Conservation (phyloP, 2,797 vertebrate species). For the Darevskia mixta region DNA sequence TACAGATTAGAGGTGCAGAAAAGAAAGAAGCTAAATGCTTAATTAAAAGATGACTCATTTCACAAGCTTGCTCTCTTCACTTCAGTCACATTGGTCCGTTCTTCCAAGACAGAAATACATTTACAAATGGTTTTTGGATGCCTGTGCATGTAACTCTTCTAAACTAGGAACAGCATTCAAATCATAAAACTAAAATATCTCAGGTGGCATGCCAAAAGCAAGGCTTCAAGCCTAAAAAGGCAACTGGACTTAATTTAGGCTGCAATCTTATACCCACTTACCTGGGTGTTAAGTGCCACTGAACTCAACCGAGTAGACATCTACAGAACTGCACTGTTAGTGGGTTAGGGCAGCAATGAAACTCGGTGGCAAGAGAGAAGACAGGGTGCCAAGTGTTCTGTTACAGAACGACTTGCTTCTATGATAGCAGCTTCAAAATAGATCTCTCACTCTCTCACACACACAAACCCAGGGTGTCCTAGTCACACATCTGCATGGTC, state of each 20-base stretch:
- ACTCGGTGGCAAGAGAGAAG: background rate
- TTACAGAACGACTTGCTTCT: background rate
- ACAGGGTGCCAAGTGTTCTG: background rate
- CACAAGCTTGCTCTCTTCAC: background rate
- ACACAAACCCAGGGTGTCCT: background rate
- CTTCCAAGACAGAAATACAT: constrained; percentile 22
- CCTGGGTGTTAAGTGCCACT: background rate
- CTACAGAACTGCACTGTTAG: background rate
- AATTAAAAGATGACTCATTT: constrained; percentile 32
- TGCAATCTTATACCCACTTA: constrained; percentile 16
- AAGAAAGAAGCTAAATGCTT: constrained; percentile 16
- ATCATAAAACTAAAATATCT: constrained; percentile 42
- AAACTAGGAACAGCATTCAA: constrained; percentile 38
- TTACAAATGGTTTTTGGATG: constrained; percentile 5
- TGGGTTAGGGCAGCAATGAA: background rate
- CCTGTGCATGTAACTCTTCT: constrained; percentile 6
- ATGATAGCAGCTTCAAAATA: background rate
- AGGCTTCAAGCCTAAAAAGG: constrained; percentile 18
- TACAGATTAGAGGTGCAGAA: background rate
- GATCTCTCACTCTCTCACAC: constrained; percentile 1
- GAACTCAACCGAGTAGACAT: background rate
- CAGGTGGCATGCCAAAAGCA: constrained; percentile 33
- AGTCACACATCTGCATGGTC: background rate
- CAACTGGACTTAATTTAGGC: constrained; percentile 5
- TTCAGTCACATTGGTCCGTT: background rate